Evolutionary conservation across 1,140 invertebrate genomes (phyloP).

Genomic region (Ips typographus): DNA sequence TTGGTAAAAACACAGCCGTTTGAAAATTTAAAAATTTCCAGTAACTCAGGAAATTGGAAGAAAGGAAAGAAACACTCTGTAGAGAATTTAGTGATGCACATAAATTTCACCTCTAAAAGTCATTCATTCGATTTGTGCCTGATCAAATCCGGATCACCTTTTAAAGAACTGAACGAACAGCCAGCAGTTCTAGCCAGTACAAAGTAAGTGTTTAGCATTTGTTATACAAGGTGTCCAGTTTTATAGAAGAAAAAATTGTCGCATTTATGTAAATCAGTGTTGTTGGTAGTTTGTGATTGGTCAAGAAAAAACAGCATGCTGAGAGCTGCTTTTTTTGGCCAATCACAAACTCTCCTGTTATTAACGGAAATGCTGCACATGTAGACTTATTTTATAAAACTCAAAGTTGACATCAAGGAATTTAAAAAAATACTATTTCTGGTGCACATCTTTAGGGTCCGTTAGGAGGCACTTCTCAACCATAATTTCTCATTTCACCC

Average conservation of each 20-base stretch:
- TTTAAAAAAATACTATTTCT: no score
- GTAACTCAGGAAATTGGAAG: constrained; percentile 33
- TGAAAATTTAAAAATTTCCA: constrained; percentile 27
- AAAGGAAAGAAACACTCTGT: constrained; percentile 26
- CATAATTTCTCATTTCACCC: no score
- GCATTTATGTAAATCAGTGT: no score
- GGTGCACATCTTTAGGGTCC: no score
- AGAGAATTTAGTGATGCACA: constrained; percentile 24
- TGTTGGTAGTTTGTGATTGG: no score
- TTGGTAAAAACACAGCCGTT: constrained; percentile 14
- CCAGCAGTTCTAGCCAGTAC: constrained; percentile 17
- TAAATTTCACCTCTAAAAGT: constrained; percentile 26
- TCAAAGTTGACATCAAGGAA: no score
- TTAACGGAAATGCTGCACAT: not conserved
- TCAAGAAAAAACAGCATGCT: no score
- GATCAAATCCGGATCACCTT: constrained; percentile 29
- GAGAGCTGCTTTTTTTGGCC: no score
- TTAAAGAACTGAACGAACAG: constrained; percentile 22
- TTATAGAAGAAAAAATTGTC: not conserved
- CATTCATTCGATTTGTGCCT: constrained; percentile 22
- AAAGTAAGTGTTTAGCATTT: constrained; percentile 9
- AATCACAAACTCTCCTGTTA: not conserved
- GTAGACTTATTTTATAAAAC: not conserved
- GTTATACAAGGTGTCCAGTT: not conserved
- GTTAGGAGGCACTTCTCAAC: no score